A percentile compares a stretch with the other conserved stretches of the same genome.
Evolutionary conservation across 1,140 invertebrate species (phyloP).

Genomic region (Plectus sambesii): DNA sequence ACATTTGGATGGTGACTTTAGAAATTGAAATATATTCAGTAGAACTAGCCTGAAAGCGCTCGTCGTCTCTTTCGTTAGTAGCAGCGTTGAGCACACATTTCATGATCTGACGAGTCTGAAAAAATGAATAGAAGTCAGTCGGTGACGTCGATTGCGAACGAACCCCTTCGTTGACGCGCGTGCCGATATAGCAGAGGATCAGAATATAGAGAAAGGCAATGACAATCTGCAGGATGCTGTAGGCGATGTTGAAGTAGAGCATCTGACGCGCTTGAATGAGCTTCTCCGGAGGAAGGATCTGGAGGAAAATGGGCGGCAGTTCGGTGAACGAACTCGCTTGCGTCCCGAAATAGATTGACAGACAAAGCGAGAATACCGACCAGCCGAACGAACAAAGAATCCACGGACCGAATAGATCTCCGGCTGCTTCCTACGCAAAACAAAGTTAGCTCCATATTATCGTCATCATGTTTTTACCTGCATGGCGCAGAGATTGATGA

Average conservation of each 20-base stretch:
- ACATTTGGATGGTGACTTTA: too few species aligned
- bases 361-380: constrained; percentile 33
- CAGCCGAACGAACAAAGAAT: constrained; percentile 35
- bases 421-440: constrained; percentile 35
- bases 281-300: constrained; percentile 33
- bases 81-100: constrained; percentile 33
- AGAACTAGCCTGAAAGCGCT: constrained; percentile 32
- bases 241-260: constrained; percentile 31
- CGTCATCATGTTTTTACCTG: too few species aligned
- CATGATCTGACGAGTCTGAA: constrained; percentile 36
- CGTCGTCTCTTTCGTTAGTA: constrained; percentile 32
- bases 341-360: constrained; percentile 38
- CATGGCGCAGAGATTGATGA: constrained; percentile 31
- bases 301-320: background rate
- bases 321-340: constrained; percentile 30
- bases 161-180: constrained; percentile 35
- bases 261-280: constrained; percentile 20
- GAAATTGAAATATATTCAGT: too few species aligned
- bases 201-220: constrained; percentile 33
- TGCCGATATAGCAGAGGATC: constrained; percentile 30
- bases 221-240: constrained; percentile 30
- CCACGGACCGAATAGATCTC: constrained; percentile 36
- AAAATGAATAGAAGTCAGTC: background rate
- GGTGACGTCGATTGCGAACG: constrained; percentile 3
- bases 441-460: too few species aligned